Base-by-base conservation (phyloP, 1,140 invertebrate genomes). In the Tetragnatha versicolor region DNA sequence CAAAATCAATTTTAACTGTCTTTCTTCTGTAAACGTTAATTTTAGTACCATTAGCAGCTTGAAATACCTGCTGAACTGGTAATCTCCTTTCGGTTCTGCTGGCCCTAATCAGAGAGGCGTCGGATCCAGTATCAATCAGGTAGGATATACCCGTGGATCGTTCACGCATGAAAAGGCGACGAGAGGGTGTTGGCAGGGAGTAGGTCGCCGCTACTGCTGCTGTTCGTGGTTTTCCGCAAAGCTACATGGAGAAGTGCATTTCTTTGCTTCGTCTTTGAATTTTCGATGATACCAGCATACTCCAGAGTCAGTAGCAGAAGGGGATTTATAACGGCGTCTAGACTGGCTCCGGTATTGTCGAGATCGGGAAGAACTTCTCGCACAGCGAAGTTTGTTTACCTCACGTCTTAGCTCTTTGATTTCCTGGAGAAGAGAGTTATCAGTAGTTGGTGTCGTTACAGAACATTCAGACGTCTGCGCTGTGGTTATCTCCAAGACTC, bases 201-300 rank as follows among this genome's bases (percentile, higher is more conserved):
- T n/a, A n/a, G n/a, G n/a, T 58, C 53, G 53, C 53, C 53, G 27
- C 14, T 58, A 33, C 53, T 25, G 10, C 4, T 27, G 14, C 4
- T 27, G n/a, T 20, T 20, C 29, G 4, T 22, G 20, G 6, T 58
- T 58, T 58, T 27, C 27, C 27, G n/a, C 3, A 6, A 3, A 12
- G 14, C 4, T 22, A 58, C 68, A 76, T 20, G 39, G 39, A 33
- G 60, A 20, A 3, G 2, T 3, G 53, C 78, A 79, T 55, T 79
- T 79, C n/a, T 25, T 22, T n/a, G 76, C 76, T 14, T 79, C 60
- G 27, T 37, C 45, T 49, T 60, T 37, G 31, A 72, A 79, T 17
- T 9, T 79, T 7, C 4, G 39, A 33, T 79, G 78, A 61, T 79
- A 77, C 47, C 70, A 79, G 39, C 78, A 42, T 17, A 9, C 7